Conservation (phyloP, 2,888 invertebrate species). For the Nymphalis urticae region DNA sequence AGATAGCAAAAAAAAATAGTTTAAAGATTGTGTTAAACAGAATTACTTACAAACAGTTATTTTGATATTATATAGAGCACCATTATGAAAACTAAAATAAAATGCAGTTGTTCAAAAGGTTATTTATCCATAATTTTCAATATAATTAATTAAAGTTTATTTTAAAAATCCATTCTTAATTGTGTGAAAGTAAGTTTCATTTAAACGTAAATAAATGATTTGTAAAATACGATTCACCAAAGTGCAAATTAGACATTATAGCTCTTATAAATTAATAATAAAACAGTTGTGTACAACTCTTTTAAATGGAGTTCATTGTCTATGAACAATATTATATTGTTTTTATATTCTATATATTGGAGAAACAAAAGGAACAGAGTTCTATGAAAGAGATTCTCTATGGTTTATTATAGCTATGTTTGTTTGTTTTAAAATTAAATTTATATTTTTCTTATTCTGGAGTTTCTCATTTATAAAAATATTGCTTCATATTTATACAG, state of each 20-base stretch:
- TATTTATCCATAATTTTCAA: too few relatives aligned
- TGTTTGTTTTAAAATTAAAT: not conserved
- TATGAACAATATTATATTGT: not conserved
- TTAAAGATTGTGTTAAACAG: too few relatives aligned
- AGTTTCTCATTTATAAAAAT: not conserved
- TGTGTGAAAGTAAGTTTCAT: not conserved
- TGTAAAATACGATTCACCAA: constrained; percentile 44
- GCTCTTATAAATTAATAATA: not conserved
- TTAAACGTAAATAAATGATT: not conserved
- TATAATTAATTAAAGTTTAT: too few relatives aligned
- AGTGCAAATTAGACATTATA: constrained; percentile 1
- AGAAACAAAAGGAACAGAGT: constrained; percentile 8
- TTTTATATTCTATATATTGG: not conserved
- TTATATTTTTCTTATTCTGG: not conserved
- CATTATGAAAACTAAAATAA: too few relatives aligned
- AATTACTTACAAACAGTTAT: too few relatives aligned
- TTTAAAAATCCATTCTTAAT: not conserved
- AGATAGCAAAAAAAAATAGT: too few relatives aligned
- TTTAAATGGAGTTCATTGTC: not conserved
- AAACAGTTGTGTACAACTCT: not conserved
- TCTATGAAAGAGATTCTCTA: constrained; percentile 19
- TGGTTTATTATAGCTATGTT: constrained; percentile 4
- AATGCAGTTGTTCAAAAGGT: too few relatives aligned
- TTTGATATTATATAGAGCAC: too few relatives aligned
- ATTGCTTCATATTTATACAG: constrained; percentile 3